These are phyloP conservation scores for Plagiodera versicolora DNA, from an alignment of 2,888 invertebrate genomes.

Conservation along the genomic window DNA sequence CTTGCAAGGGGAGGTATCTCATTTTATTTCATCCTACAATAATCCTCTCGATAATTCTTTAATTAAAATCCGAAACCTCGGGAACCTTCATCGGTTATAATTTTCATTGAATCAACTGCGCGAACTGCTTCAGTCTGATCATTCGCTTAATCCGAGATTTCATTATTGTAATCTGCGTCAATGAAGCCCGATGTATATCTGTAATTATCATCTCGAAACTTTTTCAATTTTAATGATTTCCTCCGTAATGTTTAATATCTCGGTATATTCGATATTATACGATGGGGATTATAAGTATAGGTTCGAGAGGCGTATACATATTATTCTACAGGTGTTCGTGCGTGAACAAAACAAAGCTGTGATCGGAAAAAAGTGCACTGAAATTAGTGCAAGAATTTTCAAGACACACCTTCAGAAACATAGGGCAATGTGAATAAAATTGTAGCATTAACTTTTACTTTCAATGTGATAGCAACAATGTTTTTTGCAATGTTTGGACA, in stretches of 20 bases:
- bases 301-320: neutral
- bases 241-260: neutral
- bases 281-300: neutral
- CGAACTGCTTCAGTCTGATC: neutral
- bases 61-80: neutral
- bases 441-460: too few species aligned
- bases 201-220: neutral
- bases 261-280: neutral
- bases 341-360: neutral
- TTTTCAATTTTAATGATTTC: neutral
- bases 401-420: too few species aligned
- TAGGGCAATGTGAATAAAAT: too few species aligned
- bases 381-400: too few species aligned
- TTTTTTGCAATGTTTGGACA: too few species aligned
- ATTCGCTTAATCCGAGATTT: neutral
- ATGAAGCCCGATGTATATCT: neutral
- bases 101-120: neutral
- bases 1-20: neutral
- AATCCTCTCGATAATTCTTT: neutral
- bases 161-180: neutral
- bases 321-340: neutral
- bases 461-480: too few species aligned
- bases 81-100: neutral
- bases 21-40: neutral
- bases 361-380: too few species aligned